These are phyloP conservation scores for Centropus unirufus DNA, from an alignment of 2,113 vertebrate genomes.

Conservation along the genomic window DNA sequence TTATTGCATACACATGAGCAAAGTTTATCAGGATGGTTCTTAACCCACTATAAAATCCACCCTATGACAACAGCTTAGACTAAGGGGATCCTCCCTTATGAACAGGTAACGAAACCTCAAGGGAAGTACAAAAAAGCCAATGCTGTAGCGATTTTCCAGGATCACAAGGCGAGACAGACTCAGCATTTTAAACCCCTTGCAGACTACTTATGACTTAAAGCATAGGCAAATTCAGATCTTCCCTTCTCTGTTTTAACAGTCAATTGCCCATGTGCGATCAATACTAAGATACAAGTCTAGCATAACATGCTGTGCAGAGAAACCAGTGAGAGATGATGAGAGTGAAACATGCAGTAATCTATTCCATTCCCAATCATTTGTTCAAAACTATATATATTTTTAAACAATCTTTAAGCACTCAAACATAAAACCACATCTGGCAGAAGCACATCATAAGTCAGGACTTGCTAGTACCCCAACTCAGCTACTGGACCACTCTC, in stretches of 20 bases:
- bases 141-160: not conserved
- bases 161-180: not conserved
- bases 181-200: not conserved
- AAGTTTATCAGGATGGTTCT: not conserved
- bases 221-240: not conserved
- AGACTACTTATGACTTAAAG: not conserved
- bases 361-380: not conserved
- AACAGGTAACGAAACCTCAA: fast-evolving
- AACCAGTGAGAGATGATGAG: not conserved
- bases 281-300: not conserved
- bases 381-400: not conserved
- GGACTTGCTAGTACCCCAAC: not conserved
- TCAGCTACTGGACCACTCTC: not conserved
- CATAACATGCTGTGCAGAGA: not conserved
- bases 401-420: not conserved
- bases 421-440: not conserved
- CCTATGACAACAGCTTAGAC: not conserved
- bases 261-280: fast-evolving
- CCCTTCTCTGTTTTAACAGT: not conserved
- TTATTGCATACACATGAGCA: not conserved
- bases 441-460: not conserved
- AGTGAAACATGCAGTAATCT: not conserved
- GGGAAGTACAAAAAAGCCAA: not conserved
- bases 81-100: not conserved
- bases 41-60: not conserved